A percentile compares a stretch with the other conserved stretches of the same genome.
Conservation (phyloP, 2,797 vertebrate species). For the Oryzias sinensis region DNA sequence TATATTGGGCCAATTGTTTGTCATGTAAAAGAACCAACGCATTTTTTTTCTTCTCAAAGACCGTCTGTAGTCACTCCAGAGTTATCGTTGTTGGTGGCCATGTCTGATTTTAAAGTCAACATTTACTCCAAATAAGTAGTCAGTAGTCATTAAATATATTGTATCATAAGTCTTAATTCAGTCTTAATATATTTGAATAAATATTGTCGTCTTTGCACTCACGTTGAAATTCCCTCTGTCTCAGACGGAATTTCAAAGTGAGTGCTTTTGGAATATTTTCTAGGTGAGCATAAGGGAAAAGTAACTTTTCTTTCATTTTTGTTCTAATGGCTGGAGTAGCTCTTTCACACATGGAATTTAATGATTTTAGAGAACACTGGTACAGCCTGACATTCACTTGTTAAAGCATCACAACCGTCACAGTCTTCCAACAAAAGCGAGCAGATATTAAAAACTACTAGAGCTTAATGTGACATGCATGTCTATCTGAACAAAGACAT, state of each 20-base stretch:
- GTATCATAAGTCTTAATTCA: constrained; percentile 25
- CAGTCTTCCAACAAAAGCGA: constrained; percentile 11
- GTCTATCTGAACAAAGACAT: no score
- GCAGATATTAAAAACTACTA: constrained; percentile 29
- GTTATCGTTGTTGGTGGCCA: constrained; percentile 36
- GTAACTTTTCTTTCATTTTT: not conserved
- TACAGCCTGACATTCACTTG: constrained; percentile 10
- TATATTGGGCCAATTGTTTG: constrained; percentile 64
- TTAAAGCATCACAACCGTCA: constrained; percentile 23
- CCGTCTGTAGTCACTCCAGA: constrained; percentile 51
- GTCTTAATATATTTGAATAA: constrained; percentile 1
- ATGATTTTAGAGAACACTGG: constrained; percentile 13
- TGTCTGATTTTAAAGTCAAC: constrained; percentile 61
- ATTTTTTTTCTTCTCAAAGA: constrained; percentile 51
- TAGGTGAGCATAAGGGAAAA: constrained; percentile 31
- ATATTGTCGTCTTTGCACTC: not conserved
- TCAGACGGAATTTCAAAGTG: constrained; percentile 31
- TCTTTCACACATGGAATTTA: constrained; percentile 8
- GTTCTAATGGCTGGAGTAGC: no score
- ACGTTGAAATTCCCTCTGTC: not conserved
- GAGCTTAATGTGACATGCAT: constrained; percentile 19
- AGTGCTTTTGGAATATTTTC: constrained; percentile 23
- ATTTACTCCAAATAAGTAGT: constrained; percentile 38
- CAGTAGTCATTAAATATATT: constrained; percentile 12
- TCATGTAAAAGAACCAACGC: constrained; percentile 55